A percentile compares a stretch with the other conserved stretches of the same genome.
These are phyloP conservation scores for Noturus placidus DNA, from an alignment of 2,113 vertebrate species.

Conservation along the genomic window DNA sequence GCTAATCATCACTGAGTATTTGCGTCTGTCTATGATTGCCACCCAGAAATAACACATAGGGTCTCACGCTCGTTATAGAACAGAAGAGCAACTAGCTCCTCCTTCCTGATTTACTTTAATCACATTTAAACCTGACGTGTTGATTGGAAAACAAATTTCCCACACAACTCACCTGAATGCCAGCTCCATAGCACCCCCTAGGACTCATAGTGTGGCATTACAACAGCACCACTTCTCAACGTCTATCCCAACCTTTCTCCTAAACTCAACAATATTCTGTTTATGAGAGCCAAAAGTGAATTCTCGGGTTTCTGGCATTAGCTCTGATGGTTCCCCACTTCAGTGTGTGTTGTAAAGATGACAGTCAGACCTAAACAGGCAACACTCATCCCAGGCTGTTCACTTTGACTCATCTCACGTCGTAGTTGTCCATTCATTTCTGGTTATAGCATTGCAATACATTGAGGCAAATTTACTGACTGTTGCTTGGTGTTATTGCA, in stretches of 20 bases:
- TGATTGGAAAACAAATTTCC: background rate
- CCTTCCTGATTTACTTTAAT: background rate
- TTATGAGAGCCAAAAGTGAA: background rate
- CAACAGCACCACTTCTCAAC: background rate
- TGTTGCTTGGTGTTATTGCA: background rate
- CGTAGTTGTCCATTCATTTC: constrained; percentile 39
- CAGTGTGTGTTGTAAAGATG: constrained; percentile 4
- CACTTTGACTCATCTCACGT: constrained; percentile 44
- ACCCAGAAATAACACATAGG: background rate
- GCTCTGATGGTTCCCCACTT: constrained; percentile 7
- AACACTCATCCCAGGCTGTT: constrained; percentile 32
- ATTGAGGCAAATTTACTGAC: constrained; percentile 31
- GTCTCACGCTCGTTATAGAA: background rate
- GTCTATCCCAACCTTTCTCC: background rate
- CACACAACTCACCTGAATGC: background rate
- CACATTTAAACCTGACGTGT: background rate
- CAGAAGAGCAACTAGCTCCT: background rate
- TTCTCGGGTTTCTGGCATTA: constrained; percentile 11
- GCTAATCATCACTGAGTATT: background rate
- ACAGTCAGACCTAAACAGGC: constrained; percentile 24
- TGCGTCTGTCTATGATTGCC: background rate
- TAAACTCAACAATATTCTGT: background rate
- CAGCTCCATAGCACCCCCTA: constrained; percentile 5
- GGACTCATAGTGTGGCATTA: background rate
- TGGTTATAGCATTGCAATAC: constrained; percentile 17